Evolutionary conservation across 1,140 invertebrate genomes (phyloP), one percentile per base, ranked within the genome.

Genomic region (Melitaea cinxia): DNA sequence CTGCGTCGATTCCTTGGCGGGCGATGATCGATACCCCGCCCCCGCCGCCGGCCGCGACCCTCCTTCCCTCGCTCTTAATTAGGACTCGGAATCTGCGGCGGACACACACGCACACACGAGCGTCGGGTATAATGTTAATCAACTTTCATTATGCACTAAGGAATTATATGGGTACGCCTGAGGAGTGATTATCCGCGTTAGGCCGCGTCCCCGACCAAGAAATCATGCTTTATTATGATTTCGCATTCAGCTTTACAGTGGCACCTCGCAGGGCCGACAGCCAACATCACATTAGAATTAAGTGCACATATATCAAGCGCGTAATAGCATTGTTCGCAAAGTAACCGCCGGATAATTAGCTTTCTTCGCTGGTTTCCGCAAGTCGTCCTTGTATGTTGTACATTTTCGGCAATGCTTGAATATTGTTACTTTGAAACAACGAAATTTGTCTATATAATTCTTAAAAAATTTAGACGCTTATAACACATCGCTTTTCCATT

Each of bases 111-210:
- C 80, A 79, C 83, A 74, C 79, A 75, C 72, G 65, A 60, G 57
- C 69, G 53, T 47, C 62, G 62, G 71, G 77, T 79, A 79, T 87
- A 84, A 88, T 86, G 88, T 88, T 90, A 90, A 89, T 90, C 88
- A 90, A 90, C 85, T 90, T 90, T 90, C 88, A 90, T 90, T 90
- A 90, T 90, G 85, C 86, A 90, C 88, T 89, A 90, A 90, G 88
- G 88, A 90, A 87, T 90, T 90, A 90, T 83, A 88, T 85, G 86
- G 85, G 85, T 82, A 88, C 85, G 88, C 84, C 88, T 81, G 78
- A 90, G 88, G 88, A 90, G 86, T 86, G 88, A 90, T 90, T 90
- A 90, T 82, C 75, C 80, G 78, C 83, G 87, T 80, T 82, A 83
- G 84, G 82, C 78, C 73, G 78, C 80, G 83, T 85, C 82, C 84